phyloP scores from a whole-genome alignment of 2,797 vertebrate species.

The Mormyrops attenuatus region DNA sequence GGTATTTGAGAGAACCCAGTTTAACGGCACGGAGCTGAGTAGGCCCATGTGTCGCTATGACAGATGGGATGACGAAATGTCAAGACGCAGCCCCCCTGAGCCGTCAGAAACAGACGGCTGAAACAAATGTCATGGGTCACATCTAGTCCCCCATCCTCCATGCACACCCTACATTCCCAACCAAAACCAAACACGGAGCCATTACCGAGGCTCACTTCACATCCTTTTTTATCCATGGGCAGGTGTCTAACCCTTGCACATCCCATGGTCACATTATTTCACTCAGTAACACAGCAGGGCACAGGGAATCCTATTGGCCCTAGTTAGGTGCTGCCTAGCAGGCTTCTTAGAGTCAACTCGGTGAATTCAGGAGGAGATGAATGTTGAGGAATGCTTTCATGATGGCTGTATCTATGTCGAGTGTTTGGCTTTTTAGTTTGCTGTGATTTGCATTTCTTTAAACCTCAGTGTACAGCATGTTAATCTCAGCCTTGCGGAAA shows the following conservation, averaged over 20 bases:
- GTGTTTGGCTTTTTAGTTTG: not conserved
- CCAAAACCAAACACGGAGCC: not conserved
- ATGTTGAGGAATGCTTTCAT: not conserved
- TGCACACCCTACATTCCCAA: not conserved
- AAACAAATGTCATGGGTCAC: not conserved
- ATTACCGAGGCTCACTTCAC: not conserved
- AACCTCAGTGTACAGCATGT: not conserved
- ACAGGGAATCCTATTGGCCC: not conserved
- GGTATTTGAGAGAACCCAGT: not conserved
- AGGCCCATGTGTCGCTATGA: not conserved
- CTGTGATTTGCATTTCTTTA: not conserved
- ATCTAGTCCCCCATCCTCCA: not conserved
- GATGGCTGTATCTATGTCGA: not conserved
- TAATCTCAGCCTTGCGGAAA: not conserved
- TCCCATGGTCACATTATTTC: not conserved
- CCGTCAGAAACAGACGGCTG: not conserved
- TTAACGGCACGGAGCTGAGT: not conserved
- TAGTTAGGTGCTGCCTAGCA: not conserved
- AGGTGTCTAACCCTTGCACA: not conserved
- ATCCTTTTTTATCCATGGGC: not conserved
- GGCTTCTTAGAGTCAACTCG: not conserved
- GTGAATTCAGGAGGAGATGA: not conserved
- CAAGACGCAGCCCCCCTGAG: not conserved
- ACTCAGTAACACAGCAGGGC: not conserved
- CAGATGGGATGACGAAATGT: not conserved